Evolutionary conservation across 2,797 vertebrate genomes (phyloP).

Genomic region (Leptodactylus fallax): DNA sequence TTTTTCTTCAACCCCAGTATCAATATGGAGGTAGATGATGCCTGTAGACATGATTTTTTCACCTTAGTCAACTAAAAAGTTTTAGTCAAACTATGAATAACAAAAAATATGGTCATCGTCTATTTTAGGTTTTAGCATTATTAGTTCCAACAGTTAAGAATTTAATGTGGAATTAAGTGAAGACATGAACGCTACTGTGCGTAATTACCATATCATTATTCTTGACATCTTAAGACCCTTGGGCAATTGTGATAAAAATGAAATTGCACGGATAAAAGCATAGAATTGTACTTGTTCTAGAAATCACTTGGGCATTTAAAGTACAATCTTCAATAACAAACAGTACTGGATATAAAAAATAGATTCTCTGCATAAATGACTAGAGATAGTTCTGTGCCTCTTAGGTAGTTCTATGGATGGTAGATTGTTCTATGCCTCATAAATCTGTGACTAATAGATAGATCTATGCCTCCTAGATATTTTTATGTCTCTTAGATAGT

Average conservation of each 20-base stretch:
- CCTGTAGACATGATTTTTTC: neutral
- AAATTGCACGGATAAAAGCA: slow-evolving; percentile 19
- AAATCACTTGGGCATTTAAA: neutral
- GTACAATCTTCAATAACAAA: neutral
- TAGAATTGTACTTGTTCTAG: neutral
- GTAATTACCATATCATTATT: slow-evolving; percentile 47
- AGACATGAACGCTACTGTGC: slow-evolving; percentile 9
- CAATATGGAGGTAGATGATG: neutral
- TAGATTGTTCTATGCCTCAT: too few relatives aligned
- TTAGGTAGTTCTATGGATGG: too few relatives aligned
- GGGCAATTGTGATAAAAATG: slow-evolving; percentile 25
- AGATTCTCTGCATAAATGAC: too few relatives aligned
- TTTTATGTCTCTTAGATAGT: too few relatives aligned
- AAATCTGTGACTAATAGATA: too few relatives aligned
- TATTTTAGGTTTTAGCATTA: neutral
- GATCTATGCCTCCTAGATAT: too few relatives aligned
- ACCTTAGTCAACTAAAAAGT: neutral
- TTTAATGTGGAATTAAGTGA: slow-evolving; percentile 31
- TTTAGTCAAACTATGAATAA: neutral
- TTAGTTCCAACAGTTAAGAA: slow-evolving; percentile 28
- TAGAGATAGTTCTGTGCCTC: too few relatives aligned
- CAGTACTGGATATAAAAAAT: neutral
- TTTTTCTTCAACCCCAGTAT: neutral
- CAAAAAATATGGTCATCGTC: neutral
- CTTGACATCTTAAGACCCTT: slow-evolving; percentile 44